A percentile compares a stretch with the other conserved stretches of the same genome.
phyloP scores from a whole-genome alignment of 2,888 invertebrate species.

The Dioctria rufipes region DNA sequence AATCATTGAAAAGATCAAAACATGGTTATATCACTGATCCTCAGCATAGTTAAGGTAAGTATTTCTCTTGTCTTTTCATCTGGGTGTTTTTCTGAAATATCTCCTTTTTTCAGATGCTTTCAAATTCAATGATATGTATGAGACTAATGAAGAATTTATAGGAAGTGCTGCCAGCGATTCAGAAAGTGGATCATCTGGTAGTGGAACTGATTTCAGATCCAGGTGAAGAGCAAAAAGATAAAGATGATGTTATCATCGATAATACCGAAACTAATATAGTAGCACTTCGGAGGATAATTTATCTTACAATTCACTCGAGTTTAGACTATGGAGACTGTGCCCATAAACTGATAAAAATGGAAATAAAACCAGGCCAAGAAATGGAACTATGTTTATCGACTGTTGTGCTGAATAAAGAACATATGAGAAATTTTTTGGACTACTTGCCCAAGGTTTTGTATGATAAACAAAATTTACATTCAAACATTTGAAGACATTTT shows the following conservation, averaged over 20 bases:
- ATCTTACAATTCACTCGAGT: slow-evolving; percentile 97
- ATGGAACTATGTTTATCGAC: slow-evolving; percentile 97
- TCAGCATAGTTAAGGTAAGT: too few species aligned
- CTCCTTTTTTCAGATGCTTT: slow-evolving; percentile 84
- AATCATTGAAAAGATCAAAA: slow-evolving; percentile 97
- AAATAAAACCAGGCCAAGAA: slow-evolving; percentile 96
- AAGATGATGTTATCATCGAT: slow-evolving; percentile 86
- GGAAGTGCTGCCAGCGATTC: slow-evolving; percentile 81
- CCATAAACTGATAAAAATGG: slow-evolving; percentile 98
- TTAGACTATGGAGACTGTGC: slow-evolving; percentile 99
- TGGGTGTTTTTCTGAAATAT: not conserved
- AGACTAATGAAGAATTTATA: slow-evolving; percentile 92
- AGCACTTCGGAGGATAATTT: slow-evolving; percentile 93
- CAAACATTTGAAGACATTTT: slow-evolving; percentile 96
- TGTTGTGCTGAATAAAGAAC: slow-evolving; percentile 99
- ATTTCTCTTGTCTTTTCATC: too few species aligned
- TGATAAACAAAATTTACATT: slow-evolving; percentile 93
- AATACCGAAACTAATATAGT: slow-evolving; percentile 97
- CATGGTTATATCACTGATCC: slow-evolving; percentile 88
- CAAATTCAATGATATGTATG: slow-evolving; percentile 93
- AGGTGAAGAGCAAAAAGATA: slow-evolving; percentile 65
- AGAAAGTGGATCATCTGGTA: slow-evolving; percentile 74
- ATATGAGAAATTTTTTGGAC: slow-evolving; percentile 97
- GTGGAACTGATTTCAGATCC: slow-evolving; percentile 71
- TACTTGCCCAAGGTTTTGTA: slow-evolving; percentile 95